These are phyloP conservation scores for Anseranas semipalmata DNA, from an alignment of 2,113 vertebrate species.

Conservation along the genomic window DNA sequence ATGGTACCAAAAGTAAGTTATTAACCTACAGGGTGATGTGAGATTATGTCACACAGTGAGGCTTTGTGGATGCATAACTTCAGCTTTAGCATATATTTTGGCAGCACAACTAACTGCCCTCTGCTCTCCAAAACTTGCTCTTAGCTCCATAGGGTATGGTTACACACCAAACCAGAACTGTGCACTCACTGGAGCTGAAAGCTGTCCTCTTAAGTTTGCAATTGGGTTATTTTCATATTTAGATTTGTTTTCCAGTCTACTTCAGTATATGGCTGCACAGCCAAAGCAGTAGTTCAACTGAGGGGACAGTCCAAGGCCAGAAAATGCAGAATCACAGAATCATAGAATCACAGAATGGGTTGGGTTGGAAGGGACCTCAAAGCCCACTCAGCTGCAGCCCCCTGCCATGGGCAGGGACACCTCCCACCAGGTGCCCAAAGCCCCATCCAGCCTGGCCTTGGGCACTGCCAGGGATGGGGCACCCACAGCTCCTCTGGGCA, in stretches of 20 bases:
- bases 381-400: too few species aligned
- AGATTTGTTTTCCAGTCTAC: too few species aligned
- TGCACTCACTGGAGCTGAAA: neutral
- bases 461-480: neutral
- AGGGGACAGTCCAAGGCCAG: neutral
- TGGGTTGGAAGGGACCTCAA: neutral
- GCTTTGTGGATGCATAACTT: neutral
- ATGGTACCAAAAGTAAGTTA: neutral
- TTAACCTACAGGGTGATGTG: neutral
- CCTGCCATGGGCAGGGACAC: neutral
- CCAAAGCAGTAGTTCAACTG: neutral
- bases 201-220: neutral
- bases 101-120: neutral
- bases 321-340: neutral
- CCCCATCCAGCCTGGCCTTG: neutral
- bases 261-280: neutral
- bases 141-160: neutral
- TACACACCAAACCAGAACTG: neutral
- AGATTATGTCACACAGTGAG: neutral
- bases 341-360: neutral
- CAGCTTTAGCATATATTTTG: neutral
- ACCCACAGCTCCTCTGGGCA: neutral
- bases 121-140: neutral
- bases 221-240: neutral
- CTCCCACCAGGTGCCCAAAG: neutral